Evolutionary conservation across 1,140 invertebrate genomes (phyloP).

Genomic region (Drosophila nannoptera): DNA sequence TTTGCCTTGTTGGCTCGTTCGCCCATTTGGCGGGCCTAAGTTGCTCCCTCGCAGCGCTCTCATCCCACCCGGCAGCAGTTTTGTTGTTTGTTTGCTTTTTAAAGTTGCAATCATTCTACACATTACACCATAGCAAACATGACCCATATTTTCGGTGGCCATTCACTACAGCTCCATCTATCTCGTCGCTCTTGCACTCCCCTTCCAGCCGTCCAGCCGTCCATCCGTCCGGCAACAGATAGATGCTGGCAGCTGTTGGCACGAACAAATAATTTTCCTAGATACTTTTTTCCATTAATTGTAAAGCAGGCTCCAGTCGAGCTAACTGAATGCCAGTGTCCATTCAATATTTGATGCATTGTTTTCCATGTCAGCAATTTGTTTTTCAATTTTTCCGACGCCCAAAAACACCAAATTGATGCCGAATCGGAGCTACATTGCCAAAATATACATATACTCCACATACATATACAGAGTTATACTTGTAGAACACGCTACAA

Average conservation of each 20-base stretch:
- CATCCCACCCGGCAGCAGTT: slow-evolving; percentile 5
- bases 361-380: slow-evolving; percentile 43
- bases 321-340: slow-evolving; percentile 19
- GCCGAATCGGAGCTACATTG: slow-evolving; percentile 22
- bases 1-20: slow-evolving; percentile 40
- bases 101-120: slow-evolving; percentile 78
- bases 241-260: slow-evolving; percentile 46
- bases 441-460: slow-evolving; percentile 14
- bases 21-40: not conserved
- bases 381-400: slow-evolving; percentile 37
- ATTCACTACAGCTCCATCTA: slow-evolving; percentile 1
- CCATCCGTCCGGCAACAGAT: not conserved
- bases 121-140: slow-evolving; percentile 75
- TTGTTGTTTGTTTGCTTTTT: slow-evolving; percentile 69
- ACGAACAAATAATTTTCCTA: slow-evolving; percentile 71
- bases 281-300: slow-evolving; percentile 68
- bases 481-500: slow-evolving; percentile 9
- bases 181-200: not conserved
- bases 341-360: slow-evolving; percentile 64
- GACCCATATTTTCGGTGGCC: slow-evolving; percentile 63
- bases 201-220: too few species aligned
- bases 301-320: slow-evolving; percentile 49
- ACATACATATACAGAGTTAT: not conserved
- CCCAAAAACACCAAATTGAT: slow-evolving; percentile 8
- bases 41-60: not conserved